phyloP scores from a whole-genome alignment of 2,113 vertebrate genomes.

The Orthonyx spaldingii region DNA sequence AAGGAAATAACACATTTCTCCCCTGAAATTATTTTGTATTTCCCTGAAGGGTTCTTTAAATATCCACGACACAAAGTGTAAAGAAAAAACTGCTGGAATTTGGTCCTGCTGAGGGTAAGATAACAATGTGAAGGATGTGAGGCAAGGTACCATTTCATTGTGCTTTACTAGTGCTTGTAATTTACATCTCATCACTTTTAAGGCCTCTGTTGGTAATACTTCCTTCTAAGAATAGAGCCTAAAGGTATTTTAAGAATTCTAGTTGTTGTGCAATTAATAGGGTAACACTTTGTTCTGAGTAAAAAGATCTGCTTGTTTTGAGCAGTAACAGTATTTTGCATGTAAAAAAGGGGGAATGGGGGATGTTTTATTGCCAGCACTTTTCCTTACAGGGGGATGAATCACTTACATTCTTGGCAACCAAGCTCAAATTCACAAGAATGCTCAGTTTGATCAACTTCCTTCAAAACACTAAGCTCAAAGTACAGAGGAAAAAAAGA shows the following conservation, averaged over 20 bases:
- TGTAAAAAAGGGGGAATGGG: slow-evolving; percentile 7
- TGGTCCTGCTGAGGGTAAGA: neutral
- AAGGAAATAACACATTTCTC: neutral
- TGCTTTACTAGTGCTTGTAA: neutral
- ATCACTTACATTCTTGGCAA: slow-evolving; percentile 69
- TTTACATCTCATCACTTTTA: neutral
- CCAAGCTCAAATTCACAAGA: slow-evolving; percentile 46
- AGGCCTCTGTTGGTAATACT: slow-evolving; percentile 19
- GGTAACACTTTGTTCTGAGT: slow-evolving; percentile 8
- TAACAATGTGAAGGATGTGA: slow-evolving; percentile 8
- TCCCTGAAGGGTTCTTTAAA: neutral
- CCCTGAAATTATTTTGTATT: neutral
- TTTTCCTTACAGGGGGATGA: slow-evolving; percentile 53
- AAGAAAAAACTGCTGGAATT: neutral
- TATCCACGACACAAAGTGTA: neutral
- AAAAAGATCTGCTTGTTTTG: slow-evolving; percentile 46
- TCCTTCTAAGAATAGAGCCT: slow-evolving; percentile 41
- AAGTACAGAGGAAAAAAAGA: neutral
- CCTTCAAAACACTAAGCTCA: slow-evolving; percentile 51
- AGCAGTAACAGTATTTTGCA: slow-evolving; percentile 44
- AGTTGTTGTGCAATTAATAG: slow-evolving; percentile 37
- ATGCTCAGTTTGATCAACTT: slow-evolving; percentile 63
- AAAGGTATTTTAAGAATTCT: slow-evolving; percentile 54
- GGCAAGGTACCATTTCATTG: neutral
- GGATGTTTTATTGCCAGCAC: slow-evolving; percentile 31